Evolutionary conservation across 2,797 vertebrate species (phyloP), one percentile per base, ranked within the genome.

Genomic region (Columba guinea): DNA sequence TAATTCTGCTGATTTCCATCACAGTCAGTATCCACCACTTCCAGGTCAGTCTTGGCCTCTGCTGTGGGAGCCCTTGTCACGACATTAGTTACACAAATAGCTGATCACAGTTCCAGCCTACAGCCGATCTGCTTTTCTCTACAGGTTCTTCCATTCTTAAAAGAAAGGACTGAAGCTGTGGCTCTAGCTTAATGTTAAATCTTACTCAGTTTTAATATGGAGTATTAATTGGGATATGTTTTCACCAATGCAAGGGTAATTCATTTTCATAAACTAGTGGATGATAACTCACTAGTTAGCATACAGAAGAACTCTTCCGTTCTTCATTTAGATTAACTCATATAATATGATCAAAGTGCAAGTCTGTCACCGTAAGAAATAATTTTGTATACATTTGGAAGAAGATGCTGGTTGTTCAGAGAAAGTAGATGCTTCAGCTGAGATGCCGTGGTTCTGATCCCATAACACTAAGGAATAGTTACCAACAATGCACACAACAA

Each of bases 331-430:
- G 21, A 81, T 88, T 82, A 93, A 91, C 37, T 86, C 60, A 60
- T 73, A 44, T 35, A 90, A 51, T 63, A 58, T n/a, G 75, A 93
- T 75, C 80, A 95, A 97, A 91, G 88, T 76, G 79, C 87, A 89
- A 96, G 87, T 91, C 95, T 96, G 92, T 52, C 58, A 89, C 93
- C 90, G 87, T 87, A 93, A 96, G 95, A 96, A 95, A 96, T 78
- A 87, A 92, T 96, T 96, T 94, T 71, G 26, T 80, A 63, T 17
- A 41, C 46, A 67, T 93, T 95, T 94, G 84, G 75, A 95, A 90
- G 60, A 80, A 63, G 77, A 88, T 84, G 63, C 24, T 92, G 32
- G 86, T 87, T 93, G 53, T 92, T 97, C 83, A 93, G 87, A 95
- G 81, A 73, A 95, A 56, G 49, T 4, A 41, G 86, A 85, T 2